These are phyloP conservation scores for Pogonocichla stellata DNA, from an alignment of 2,113 vertebrate species.

Conservation along the genomic window DNA sequence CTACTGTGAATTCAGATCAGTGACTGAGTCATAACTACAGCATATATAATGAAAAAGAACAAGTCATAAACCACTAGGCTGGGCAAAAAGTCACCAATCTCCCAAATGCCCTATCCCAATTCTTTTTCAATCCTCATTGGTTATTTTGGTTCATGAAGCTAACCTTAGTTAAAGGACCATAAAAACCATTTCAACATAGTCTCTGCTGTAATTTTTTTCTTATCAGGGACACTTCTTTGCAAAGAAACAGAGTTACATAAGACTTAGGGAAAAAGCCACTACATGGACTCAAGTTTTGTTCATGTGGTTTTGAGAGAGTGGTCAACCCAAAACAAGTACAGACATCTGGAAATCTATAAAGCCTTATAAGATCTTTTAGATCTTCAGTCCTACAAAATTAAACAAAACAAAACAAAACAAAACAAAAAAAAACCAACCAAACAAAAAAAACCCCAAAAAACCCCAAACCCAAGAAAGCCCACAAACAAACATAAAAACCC, in stretches of 20 bases:
- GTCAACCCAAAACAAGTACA: not conserved
- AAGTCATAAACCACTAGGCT: not conserved
- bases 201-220: not conserved
- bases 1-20: not conserved
- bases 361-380: not conserved
- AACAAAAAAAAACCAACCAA: not conserved
- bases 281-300: not conserved
- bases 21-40: not conserved
- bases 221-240: not conserved
- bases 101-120: not conserved
- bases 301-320: accelerated
- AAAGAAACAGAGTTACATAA: not conserved
- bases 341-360: not conserved
- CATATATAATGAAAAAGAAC: not conserved
- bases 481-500: not conserved
- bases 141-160: conserved; percentile 25
- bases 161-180: not conserved
- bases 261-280: not conserved
- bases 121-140: not conserved
- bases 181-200: not conserved
- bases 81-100: not conserved
- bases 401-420: too few species aligned
- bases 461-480: not conserved
- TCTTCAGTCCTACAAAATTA: not conserved
- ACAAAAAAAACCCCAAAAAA: too few species aligned